Evolutionary conservation across 2,888 invertebrate species (phyloP).

Genomic region (Alentia gelatinosa): DNA sequence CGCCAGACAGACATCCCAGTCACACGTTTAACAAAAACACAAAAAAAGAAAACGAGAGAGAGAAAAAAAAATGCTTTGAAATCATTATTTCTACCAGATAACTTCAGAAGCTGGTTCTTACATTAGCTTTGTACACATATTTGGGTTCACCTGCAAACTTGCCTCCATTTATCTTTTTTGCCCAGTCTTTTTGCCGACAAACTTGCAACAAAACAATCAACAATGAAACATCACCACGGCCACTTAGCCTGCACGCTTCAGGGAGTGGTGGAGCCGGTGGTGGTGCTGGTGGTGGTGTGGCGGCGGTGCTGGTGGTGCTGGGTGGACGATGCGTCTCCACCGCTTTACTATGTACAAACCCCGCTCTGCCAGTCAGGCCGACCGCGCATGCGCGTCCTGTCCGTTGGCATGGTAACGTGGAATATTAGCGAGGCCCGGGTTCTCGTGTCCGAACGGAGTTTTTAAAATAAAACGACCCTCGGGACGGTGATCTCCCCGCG

Average conservation of each 20-base stretch:
- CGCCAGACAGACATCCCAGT: neutral
- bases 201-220: conserved; percentile 32
- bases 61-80: neutral
- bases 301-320: neutral
- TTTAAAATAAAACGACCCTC: conserved; percentile 27
- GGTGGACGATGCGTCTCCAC: neutral
- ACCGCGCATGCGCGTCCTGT: neutral
- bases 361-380: neutral
- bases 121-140: neutral
- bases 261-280: neutral
- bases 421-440: neutral
- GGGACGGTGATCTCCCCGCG: neutral
- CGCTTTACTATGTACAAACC: neutral
- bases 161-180: neutral
- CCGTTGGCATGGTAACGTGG: conserved; percentile 1
- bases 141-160: neutral
- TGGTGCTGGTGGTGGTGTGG: neutral
- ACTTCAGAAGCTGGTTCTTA: neutral
- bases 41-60: neutral
- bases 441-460: neutral
- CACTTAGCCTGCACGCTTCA: neutral
- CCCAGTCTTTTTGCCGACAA: neutral
- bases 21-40: too few relatives aligned
- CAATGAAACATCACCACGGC: conserved; percentile 1
- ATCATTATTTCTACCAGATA: neutral